Base-by-base conservation (phyloP, 2,888 invertebrate genomes). In the Anarsia innoxiella region DNA sequence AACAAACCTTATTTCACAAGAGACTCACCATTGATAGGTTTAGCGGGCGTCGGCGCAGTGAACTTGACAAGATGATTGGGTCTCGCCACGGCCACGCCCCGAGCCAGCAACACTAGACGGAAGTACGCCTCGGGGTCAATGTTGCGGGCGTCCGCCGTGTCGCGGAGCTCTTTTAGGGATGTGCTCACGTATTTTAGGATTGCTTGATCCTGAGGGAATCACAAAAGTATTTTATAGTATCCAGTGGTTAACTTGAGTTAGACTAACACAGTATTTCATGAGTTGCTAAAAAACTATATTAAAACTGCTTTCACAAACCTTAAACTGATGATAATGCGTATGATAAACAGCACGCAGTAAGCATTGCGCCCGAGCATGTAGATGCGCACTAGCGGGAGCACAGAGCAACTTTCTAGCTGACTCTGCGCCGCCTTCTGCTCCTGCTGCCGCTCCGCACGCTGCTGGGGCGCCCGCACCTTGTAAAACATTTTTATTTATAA, bases 51-150 rank as follows among this genome's bases (percentile, higher is more conserved):
- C 1, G 80, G 68, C 10, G 79, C 74, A 26, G 71, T 75, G 49
- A 55, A 84, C 36, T 76, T 74, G 39, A 85, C 78, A 12, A 97
- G 87, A 65, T 96, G 93, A 34, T 90, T 87, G 0, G 97, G 96
- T 6, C 97, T 86, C 0, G 93, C 87, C 8, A 94, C 90, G 6
- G 96, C 95, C 31, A 97, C 93, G 25, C 93, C 91, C 28, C 96
- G 87, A 0, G 94, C 93, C 9, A 95, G 89, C 36, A 95, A 78
- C 25, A 97, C 90, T 14, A 97, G 87, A 1, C 95, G 88, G 77
- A 95, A 96, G 72, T 92, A 97, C 36, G 93, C 93, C 66, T 97
- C 97, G 0, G 96, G 94, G 72, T 97, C 96, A 46, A 95, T 89
- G 57, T 91, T 90, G 41, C 88, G 86, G 0, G 90, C 84, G 49